Evolutionary conservation across 2,888 invertebrate genomes (phyloP).

Genomic region (Xestoiulus laeticollis): DNA sequence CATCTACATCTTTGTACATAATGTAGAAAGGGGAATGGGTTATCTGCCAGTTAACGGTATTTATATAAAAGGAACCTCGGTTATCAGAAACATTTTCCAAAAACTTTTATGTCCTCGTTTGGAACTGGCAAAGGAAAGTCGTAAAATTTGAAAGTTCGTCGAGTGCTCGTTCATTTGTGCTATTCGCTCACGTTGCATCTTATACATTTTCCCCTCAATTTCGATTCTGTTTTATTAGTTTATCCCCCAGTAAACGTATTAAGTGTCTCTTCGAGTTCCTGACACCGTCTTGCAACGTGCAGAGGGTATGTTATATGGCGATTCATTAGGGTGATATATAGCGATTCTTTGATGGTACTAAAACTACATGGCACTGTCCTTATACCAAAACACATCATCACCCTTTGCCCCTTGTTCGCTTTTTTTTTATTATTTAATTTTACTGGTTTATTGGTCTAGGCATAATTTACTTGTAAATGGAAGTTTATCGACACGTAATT

Average conservation of each 20-base stretch:
- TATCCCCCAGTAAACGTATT: slow-evolving; percentile 46
- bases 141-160: slow-evolving; percentile 46
- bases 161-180: slow-evolving; percentile 43
- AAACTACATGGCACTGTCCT: not conserved
- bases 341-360: not conserved
- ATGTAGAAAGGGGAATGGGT: not conserved
- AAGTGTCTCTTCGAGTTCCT: slow-evolving; percentile 21
- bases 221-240: slow-evolving; percentile 42
- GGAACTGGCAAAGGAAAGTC: slow-evolving; percentile 19
- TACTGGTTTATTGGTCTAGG: not conserved
- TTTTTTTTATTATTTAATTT: not conserved
- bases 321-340: not conserved
- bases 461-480: not conserved
- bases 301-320: not conserved
- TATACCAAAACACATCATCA: not conserved
- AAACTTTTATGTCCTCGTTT: slow-evolving; percentile 41
- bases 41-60: slow-evolving; percentile 27
- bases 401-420: not conserved
- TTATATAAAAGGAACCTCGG: not conserved
- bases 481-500: not conserved
- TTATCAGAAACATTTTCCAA: slow-evolving; percentile 31
- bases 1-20: no score
- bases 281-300: slow-evolving; percentile 4
- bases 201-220: slow-evolving; percentile 27
- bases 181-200: slow-evolving; percentile 38